Base-by-base conservation (phyloP, 2,888 invertebrate species). In the Trachelus tabidus region DNA sequence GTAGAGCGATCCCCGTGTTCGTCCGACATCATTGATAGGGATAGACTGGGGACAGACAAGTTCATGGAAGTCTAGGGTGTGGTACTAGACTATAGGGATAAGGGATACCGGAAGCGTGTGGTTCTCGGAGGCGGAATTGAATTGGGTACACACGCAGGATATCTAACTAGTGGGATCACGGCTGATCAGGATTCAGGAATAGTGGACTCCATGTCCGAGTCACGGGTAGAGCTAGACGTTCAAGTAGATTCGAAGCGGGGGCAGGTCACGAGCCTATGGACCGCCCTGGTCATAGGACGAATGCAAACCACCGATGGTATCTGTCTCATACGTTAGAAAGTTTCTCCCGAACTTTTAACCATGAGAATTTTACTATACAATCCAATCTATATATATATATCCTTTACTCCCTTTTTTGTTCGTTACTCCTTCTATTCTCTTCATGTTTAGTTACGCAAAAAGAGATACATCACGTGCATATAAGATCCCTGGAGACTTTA, bases 301-400 rank as follows among this genome's bases (percentile, higher is more conserved):
- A 86, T 86, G 86, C 88, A 79, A 87, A 86, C 86, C 83, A 82
- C 83, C 87, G 77, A 86, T 84, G 82, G 85, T 82, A 83, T 87
- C 87, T 84, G 87, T 83, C 88, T 89, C 88, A 87, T 89, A 87
- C 88, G 89, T 89, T 88, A 88, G 85, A 83, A 89, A 89, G 86
- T 89, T 89, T 86, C 83, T 23, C 81, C 81, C 83, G 77, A 87
- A 89, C 89, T 89, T 87, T 88, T 84, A 83, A 85, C 85, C 82
- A 81, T 81, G 81, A 80, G 79, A 78, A 75, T 75, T 40, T 56
- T 56, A 56, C 2, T 56, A 56, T 56, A 6, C 23, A 2, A 23
- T 23, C 56, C 56, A 56, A 56, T 56, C 6, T 23, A 23, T 40
- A 15, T 40, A 40, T 15, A 40, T 15, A 40, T 23, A 23, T 9